Evolutionary conservation across 2,113 vertebrate genomes (phyloP).

Genomic region (Theropithecus gelada): DNA sequence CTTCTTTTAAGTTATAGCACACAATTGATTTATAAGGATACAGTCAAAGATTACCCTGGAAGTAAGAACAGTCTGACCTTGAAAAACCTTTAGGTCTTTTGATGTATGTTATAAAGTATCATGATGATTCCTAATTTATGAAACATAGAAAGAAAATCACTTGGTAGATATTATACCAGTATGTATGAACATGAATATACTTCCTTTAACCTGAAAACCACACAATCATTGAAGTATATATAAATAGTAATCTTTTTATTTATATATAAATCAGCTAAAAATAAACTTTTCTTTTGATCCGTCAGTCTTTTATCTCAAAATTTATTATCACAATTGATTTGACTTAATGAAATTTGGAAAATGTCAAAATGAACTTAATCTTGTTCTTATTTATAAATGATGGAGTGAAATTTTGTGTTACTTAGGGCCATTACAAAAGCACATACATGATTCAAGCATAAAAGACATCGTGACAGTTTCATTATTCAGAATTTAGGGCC

Average conservation of each 20-base stretch:
- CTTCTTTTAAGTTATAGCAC: background rate
- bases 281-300: background rate
- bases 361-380: background rate
- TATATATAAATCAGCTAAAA: background rate
- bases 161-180: background rate
- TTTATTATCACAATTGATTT: background rate
- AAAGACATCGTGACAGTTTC: background rate
- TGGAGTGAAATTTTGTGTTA: background rate
- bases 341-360: background rate
- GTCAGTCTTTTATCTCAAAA: background rate
- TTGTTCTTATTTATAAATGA: background rate
- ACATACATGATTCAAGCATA: background rate
- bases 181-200: background rate
- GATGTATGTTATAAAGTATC: background rate
- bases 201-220: conserved; percentile 7
- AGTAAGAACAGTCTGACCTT: background rate
- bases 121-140: background rate
- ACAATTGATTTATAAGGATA: background rate
- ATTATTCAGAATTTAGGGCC: background rate
- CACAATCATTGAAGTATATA: background rate
- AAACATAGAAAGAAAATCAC: background rate
- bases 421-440: background rate
- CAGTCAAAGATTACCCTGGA: background rate
- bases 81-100: background rate
- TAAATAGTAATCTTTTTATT: background rate